phyloP scores from a whole-genome alignment of 2,113 vertebrate genomes.

The Ageneiosus marmoratus region DNA sequence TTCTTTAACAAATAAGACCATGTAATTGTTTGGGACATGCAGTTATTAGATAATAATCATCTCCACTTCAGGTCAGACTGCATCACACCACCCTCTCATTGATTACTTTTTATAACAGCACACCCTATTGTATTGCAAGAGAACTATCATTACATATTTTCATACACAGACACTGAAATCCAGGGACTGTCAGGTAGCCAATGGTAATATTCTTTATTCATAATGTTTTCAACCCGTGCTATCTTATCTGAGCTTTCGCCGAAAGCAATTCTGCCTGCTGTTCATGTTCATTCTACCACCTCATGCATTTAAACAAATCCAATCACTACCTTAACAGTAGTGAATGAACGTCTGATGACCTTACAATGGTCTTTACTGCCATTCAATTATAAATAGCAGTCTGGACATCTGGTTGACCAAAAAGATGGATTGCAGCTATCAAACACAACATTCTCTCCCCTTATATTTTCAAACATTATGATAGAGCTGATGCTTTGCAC shows the following conservation, averaged over 20 bases:
- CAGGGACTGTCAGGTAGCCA: not conserved
- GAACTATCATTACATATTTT: not conserved
- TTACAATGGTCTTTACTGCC: not conserved
- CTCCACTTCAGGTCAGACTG: not conserved
- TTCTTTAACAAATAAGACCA: not conserved
- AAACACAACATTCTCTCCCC: not conserved
- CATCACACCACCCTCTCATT: not conserved
- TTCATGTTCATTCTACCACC: not conserved
- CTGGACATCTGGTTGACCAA: not conserved
- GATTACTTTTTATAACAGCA: not conserved
- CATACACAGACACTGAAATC: not conserved
- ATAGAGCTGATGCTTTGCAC: constrained; percentile 18
- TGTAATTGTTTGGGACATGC: not conserved
- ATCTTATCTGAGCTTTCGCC: not conserved
- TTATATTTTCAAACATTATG: constrained; percentile 14
- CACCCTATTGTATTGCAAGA: not conserved
- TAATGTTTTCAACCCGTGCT: not conserved
- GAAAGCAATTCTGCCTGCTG: not conserved
- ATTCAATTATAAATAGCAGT: not conserved
- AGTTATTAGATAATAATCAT: not conserved
- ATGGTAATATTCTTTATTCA: not conserved
- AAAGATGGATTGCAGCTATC: constrained; percentile 6
- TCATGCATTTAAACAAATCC: constrained; percentile 9
- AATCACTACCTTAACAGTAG: not conserved
- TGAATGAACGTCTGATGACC: not conserved